These are phyloP conservation scores for Tapirus indicus DNA, from an alignment of 2,797 vertebrate species.

Conservation along the genomic window DNA sequence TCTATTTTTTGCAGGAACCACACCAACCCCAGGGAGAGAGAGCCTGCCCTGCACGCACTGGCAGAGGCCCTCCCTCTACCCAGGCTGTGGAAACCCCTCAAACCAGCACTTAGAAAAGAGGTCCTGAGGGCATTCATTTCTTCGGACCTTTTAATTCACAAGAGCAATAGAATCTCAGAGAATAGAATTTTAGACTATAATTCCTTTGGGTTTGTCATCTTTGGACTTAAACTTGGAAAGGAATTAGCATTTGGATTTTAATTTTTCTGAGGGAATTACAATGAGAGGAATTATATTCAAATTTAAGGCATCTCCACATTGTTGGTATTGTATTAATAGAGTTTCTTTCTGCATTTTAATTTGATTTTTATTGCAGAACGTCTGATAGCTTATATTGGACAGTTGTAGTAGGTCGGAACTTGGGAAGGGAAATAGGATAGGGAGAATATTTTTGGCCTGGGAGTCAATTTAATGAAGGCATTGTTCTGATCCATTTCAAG, in stretches of 20 bases:
- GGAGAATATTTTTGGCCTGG: background rate
- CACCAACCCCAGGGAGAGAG: background rate
- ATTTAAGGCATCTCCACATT: background rate
- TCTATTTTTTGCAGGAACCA: background rate
- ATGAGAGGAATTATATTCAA: background rate
- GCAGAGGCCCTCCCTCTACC: background rate
- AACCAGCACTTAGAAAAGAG: background rate
- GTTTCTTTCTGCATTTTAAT: background rate
- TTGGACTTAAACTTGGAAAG: conserved; percentile 10
- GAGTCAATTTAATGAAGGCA: conserved; percentile 53
- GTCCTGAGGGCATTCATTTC: background rate
- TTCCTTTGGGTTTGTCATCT: background rate
- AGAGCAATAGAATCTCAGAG: background rate
- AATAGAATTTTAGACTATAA: background rate
- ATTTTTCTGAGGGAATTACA: conserved; percentile 31
- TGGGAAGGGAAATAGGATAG: conserved; percentile 6
- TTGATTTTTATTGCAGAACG: conserved; percentile 41
- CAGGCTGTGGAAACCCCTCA: background rate
- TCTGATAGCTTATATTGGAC: background rate
- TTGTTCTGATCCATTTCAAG: conserved; percentile 63
- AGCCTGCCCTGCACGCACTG: no score
- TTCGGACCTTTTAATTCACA: background rate
- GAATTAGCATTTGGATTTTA: conserved; percentile 1
- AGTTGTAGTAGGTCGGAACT: background rate
- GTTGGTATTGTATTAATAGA: conserved; percentile 19